A percentile compares a stretch with the other conserved stretches of the same genome.
Evolutionary conservation across 2,888 invertebrate species (phyloP).

Genomic region (Caenorhabditis sinica): DNA sequence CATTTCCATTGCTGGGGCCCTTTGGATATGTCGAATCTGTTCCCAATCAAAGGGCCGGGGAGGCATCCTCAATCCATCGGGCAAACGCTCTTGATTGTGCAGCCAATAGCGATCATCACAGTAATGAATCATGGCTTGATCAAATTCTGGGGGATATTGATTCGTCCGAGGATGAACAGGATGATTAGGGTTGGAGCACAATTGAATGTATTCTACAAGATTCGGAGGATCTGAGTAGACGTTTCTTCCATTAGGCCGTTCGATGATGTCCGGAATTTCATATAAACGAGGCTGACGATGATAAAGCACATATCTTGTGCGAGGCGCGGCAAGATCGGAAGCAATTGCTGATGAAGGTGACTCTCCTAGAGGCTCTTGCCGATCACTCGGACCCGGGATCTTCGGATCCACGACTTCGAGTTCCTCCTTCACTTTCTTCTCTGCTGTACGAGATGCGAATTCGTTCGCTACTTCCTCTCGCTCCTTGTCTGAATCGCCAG

Average conservation of each 20-base stretch:
- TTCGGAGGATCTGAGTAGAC: slow-evolving; percentile 9
- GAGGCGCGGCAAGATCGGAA: background rate
- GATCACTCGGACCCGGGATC: slow-evolving; percentile 10
- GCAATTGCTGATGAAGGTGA: background rate
- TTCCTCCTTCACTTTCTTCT: background rate
- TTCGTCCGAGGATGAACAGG: background rate
- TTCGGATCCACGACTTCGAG: background rate
- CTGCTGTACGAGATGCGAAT: background rate
- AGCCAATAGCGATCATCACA: slow-evolving; percentile 35
- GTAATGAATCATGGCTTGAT: slow-evolving; percentile 8
- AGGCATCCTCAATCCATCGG: background rate
- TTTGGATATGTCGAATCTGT: too few species aligned
- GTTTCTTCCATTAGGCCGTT: background rate
- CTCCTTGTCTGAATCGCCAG: background rate
- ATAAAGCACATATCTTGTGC: background rate
- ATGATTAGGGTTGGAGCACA: background rate
- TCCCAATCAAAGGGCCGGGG: slow-evolving; percentile 24
- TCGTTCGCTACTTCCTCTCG: background rate
- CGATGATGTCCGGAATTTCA: background rate
- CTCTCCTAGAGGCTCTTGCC: background rate
- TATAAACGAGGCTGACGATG: background rate
- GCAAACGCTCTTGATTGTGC: background rate
- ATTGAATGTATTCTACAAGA: slow-evolving; percentile 5
- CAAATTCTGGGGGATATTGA: slow-evolving; percentile 5
- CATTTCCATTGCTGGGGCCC: slow-evolving; percentile 11